Base-by-base conservation (phyloP, 2,888 invertebrate genomes). In the Pterostichus madidus region DNA sequence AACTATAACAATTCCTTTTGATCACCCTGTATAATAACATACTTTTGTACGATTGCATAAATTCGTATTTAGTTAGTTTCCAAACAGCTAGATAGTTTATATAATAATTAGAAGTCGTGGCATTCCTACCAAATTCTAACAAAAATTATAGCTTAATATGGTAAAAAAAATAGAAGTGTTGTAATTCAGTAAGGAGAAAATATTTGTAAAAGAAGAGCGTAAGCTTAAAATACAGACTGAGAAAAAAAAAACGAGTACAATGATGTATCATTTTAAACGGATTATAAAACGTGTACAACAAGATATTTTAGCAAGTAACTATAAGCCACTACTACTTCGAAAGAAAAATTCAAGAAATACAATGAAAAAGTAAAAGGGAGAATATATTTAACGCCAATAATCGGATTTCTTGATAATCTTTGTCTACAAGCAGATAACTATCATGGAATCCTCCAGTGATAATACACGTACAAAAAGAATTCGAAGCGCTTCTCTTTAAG, bases 321-420 rank as follows among this genome's bases (percentile, higher is more conserved):
- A 17, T 49, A 56, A 56, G 56, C 56, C 17, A 56, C 56, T 17
- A 39, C 15, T 46, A 39, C 15, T 39, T 15, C n/a, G 10, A 46
- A 71, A 71, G 68, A 15, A 71, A 71, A 44, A 15, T 17, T 15
- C 44, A 10, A 13, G 4, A 11, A 15, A 39, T 44, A 71, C 17
- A 11, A 71, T 7, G 15, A 56, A 15, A 56, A 11, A 68, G 68
- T 8, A 71, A 71, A 39, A 71, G 49, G 35, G 13, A 35, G 64
- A 44, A 75, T 75, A 75, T 52, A 52, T 32, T 52, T 75, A 75
- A 31, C 32, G 24, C n/a, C 32, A n/a, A 46, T 59, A 78, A 78
- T 78, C 56, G 15, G 78, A 78, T 78, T 59, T 61, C 56, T 78
- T 61, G 17, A 61, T 61, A 78, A 78, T 78, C 59, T 78, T 39